Percentiles rank a stretch among this genome's conserved stretches.
phyloP scores from a whole-genome alignment of 2,113 vertebrate genomes.

The Oryzias curvinotus region DNA sequence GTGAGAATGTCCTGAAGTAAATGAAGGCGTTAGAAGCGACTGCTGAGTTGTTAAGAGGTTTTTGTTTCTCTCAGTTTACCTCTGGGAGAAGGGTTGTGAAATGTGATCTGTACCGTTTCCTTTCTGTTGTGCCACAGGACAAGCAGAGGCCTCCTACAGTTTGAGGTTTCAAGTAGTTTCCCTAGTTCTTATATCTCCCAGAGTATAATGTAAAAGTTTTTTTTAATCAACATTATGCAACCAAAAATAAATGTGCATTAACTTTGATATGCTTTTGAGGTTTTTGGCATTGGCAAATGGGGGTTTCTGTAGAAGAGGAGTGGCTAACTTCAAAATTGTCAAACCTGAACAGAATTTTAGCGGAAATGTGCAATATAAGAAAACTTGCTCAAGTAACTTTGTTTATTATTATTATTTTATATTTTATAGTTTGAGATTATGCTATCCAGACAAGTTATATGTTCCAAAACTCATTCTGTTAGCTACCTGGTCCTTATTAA shows the following conservation, averaged over 20 bases:
- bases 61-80: conserved; percentile 54
- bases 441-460: conserved; percentile 67
- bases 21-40: conserved; percentile 57
- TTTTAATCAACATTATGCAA: conserved; percentile 82
- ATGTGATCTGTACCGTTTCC: conserved; percentile 57
- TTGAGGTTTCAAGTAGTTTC: conserved; percentile 66
- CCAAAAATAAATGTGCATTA: conserved; percentile 85
- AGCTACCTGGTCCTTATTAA: conserved; percentile 74
- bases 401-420: conserved; percentile 67
- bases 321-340: conserved; percentile 49
- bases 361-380: conserved; percentile 80
- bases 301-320: neutral
- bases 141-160: conserved; percentile 60
- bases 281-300: conserved; percentile 43
- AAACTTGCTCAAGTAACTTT: conserved; percentile 66
- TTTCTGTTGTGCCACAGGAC: conserved; percentile 66
- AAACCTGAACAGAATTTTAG: conserved; percentile 66
- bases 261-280: conserved; percentile 72
- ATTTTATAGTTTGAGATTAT: conserved; percentile 74
- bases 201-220: conserved; percentile 78
- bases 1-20: conserved; percentile 53
- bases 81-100: conserved; percentile 54
- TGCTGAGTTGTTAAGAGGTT: conserved; percentile 31
- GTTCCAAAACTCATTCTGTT: conserved; percentile 57
- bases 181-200: conserved; percentile 76